A percentile compares a stretch with the other conserved stretches of the same genome.
phyloP scores from a whole-genome alignment of 2,888 invertebrate species.

The Furcula furcula region DNA sequence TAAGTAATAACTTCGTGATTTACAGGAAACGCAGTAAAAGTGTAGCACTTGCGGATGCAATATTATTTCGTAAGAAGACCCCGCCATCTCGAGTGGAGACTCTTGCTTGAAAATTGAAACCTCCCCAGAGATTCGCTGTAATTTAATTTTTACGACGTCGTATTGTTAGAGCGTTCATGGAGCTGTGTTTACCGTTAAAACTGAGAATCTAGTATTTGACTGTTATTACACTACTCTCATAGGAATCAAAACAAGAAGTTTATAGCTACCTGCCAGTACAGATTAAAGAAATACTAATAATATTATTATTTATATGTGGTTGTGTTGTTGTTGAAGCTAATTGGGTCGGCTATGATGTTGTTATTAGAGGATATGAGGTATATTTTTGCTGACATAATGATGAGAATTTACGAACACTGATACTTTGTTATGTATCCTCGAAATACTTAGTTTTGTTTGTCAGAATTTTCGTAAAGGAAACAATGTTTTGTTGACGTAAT shows the following conservation, averaged over 20 bases:
- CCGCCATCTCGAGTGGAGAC: constrained; percentile 47
- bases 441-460: background rate
- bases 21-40: constrained; percentile 10
- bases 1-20: too few species aligned
- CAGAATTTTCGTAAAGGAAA: too few species aligned
- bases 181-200: constrained; percentile 58
- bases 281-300: background rate
- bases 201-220: constrained; percentile 41
- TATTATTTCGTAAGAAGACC: constrained; percentile 60
- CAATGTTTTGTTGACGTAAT: too few species aligned
- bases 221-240: constrained; percentile 26
- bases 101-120: constrained; percentile 67
- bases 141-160: constrained; percentile 74
- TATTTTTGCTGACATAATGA: constrained; percentile 11
- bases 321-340: constrained; percentile 23
- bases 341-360: constrained; percentile 18
- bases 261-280: background rate
- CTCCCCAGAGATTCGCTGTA: constrained; percentile 61
- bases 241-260: constrained; percentile 18
- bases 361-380: constrained; percentile 13
- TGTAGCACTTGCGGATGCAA: constrained; percentile 36
- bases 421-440: background rate
- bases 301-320: too few species aligned
- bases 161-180: constrained; percentile 58
- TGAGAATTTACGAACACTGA: constrained; percentile 3